A percentile compares a stretch with the other conserved stretches of the same genome.
These are phyloP conservation scores for Hydraecia micacea DNA, from an alignment of 2,888 invertebrate species.

Conservation along the genomic window DNA sequence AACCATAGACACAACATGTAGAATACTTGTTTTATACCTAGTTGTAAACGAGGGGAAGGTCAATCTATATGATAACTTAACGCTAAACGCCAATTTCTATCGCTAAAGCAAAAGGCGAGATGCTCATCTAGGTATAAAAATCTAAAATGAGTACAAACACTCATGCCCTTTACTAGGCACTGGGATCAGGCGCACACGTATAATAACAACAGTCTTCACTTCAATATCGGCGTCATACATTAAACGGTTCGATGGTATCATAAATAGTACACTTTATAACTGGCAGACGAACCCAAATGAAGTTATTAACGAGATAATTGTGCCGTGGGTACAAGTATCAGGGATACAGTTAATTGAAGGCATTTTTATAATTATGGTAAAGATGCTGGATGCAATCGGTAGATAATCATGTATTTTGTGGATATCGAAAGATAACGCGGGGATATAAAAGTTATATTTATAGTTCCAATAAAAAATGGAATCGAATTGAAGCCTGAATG, in stretches of 20 bases:
- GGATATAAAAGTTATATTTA: not conserved
- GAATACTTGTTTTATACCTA: not conserved
- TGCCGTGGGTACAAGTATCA: not conserved
- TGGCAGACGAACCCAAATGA: constrained; percentile 36
- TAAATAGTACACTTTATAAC: constrained; percentile 49
- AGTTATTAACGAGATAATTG: constrained; percentile 54
- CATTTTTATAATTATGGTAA: constrained; percentile 11
- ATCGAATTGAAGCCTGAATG: not conserved
- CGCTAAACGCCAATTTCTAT: not conserved
- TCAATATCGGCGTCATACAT: constrained; percentile 20
- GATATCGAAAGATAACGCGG: not conserved
- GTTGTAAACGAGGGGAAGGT: not conserved
- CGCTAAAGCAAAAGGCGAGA: not conserved
- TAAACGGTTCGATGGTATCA: constrained; percentile 32
- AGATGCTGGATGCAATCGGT: not conserved
- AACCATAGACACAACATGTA: not conserved
- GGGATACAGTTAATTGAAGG: constrained; percentile 22
- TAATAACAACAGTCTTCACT: constrained; percentile 12
- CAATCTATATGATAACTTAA: not conserved
- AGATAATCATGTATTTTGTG: constrained; percentile 2
- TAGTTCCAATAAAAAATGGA: not conserved
- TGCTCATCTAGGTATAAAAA: not conserved
- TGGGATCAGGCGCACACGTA: not conserved
- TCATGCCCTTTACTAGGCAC: not conserved
- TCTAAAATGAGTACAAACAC: not conserved